Conservation (phyloP, 2,113 vertebrate genomes). For the human region DNA sequence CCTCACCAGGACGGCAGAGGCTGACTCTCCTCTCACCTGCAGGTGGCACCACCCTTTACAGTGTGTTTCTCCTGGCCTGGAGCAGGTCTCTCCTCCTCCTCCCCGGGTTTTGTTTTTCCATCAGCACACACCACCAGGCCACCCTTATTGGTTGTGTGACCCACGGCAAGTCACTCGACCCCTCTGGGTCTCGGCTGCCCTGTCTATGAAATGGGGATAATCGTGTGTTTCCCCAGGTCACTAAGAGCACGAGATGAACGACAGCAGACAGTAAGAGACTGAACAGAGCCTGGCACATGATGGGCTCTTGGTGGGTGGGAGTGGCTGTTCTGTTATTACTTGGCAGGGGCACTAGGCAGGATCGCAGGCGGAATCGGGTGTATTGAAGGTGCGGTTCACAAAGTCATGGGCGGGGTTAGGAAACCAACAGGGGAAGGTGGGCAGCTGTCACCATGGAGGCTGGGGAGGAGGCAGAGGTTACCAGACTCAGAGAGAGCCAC, state of each 20-base stretch:
- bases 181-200: neutral
- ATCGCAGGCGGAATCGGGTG: neutral
- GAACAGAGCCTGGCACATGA: fast-evolving
- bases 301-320: neutral
- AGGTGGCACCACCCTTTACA: no score
- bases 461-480: no score
- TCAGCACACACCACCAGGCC: neutral
- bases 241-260: neutral
- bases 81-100: neutral
- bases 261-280: fast-evolving
- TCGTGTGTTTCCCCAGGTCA: fast-evolving
- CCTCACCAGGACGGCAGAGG: neutral
- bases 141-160: neutral
- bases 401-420: fast-evolving
- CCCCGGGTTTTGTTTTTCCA: neutral
- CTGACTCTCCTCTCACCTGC: neutral
- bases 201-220: neutral
- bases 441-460: neutral
- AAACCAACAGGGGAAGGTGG: fast-evolving
- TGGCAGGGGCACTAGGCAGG: neutral
- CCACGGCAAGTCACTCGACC: neutral
- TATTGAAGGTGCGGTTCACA: no score
- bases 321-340: neutral
- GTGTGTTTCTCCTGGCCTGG: neutral
- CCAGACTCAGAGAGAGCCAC: neutral